Base-by-base conservation (phyloP, 2,888 invertebrate species). In the Andrena trimmerana region DNA sequence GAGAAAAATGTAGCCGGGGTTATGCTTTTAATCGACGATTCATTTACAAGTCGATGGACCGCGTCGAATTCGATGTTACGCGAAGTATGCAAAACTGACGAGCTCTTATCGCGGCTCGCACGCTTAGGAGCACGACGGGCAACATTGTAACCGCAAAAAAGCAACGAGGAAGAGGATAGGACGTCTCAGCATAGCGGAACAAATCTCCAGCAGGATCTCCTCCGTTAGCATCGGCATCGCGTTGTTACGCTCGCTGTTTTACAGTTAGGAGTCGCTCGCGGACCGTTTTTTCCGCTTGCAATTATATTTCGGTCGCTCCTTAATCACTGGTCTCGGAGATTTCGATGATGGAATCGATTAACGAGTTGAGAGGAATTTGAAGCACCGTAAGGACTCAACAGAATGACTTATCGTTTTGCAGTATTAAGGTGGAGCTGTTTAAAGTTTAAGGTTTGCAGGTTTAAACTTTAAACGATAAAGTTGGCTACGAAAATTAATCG, bases 191-290 rank as follows among this genome's bases (percentile, higher is more conserved):
- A 88, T 89, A 89, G 91, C 90, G 91, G 92, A 93, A 92, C 90
- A 90, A 92, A 93, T 92, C 89, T 87, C 88, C 83, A 52, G 63
- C 75, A 88, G 86, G 85, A 90, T 84, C 84, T 73, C 84, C 78
- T 77, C 81, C 86, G 90, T 91, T 89, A 86, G 67, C 84, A 84
- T 72, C 84, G 75, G 70, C 52, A 79, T 77, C 68, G 85, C 84
- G 84, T 89, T 88, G 90, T 91, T 91, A 90, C 81, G 76, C 85
- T 83, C 85, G 84, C 80, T 88, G 78, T 85, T 91, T 88, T 92
- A 93, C 93, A 93, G 93, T 93, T 93, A 93, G 60, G 54, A 36
- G n/a, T 31, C 54, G 54, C 60, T 57, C 52, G 27, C 31, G 52
- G 33, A 67, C 63, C 69, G 62, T 69, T 79, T 67, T 79, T 81